Percentiles rank a stretch among this genome's conserved stretches.
phyloP scores from a whole-genome alignment of 1,140 invertebrate genomes.

The Diprion similis region DNA sequence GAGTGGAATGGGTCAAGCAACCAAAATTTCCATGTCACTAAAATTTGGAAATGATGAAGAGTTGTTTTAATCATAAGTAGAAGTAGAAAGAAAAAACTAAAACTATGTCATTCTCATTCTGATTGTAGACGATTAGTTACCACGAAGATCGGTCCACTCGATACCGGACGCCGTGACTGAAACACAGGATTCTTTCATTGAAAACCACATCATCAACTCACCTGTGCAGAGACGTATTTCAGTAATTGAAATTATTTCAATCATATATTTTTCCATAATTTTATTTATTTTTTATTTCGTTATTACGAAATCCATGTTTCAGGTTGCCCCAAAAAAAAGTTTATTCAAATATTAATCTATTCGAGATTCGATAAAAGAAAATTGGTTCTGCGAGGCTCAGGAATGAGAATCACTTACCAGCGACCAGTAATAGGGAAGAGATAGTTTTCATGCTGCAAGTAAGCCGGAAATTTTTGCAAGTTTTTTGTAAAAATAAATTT shows the following conservation, averaged over 20 bases:
- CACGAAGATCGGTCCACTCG: slow-evolving; percentile 10
- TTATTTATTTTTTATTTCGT: no score
- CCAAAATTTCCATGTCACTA: background rate
- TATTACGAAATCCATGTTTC: no score
- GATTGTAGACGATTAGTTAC: background rate
- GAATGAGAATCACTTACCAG: background rate
- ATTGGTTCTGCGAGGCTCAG: background rate
- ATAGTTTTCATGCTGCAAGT: background rate
- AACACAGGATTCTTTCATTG: no score
- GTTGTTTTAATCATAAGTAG: background rate
- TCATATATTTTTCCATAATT: no score
- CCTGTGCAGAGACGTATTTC: background rate
- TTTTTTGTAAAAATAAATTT: no score
- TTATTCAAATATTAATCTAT: no score
- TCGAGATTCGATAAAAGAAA: no score
- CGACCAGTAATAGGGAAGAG: background rate
- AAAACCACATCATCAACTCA: background rate
- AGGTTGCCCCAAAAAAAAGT: no score
- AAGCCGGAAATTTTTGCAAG: no score
- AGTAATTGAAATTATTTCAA: background rate
- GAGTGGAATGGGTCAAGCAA: slow-evolving; percentile 30
- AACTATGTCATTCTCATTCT: background rate
- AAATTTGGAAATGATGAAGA: background rate
- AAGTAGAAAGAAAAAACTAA: background rate
- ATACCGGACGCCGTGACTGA: background rate